Evolutionary conservation across 1,140 invertebrate species (phyloP), one percentile per base, ranked within the genome.

Genomic region (Drosophila mojavensis): DNA sequence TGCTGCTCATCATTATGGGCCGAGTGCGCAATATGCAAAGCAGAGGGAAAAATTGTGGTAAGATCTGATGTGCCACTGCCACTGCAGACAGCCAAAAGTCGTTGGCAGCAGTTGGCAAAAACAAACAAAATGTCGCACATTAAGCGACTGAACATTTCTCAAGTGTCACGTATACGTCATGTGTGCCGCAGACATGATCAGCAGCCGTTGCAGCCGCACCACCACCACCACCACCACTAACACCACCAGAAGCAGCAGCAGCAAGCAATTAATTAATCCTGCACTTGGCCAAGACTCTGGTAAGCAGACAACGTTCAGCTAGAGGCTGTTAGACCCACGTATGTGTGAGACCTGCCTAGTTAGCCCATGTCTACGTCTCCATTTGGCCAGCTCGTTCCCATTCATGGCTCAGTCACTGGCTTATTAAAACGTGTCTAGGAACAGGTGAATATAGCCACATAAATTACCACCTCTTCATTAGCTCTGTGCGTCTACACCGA

Each of bases 391-490:
- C 63, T 61, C 36, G 71, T 60, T 80, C 51, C 66, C 82, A 86
- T 86, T 85, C 81, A 86, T 88, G 63, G 66, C 70, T 76, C 61
- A 66, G 61, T 60, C 55, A 54, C 59, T 73, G 65, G 81, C 73
- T 78, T 86, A 86, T 88, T 86, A 84, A 89, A 89, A 84, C 71
- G 84, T 88, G 83, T 79, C 80, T 89, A 67, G 77, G 74, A 72
- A 78, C 85, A 89, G 84, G 84, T 89, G 84, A 85, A 90, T 88
- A 90, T 85, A 75, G 83, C 74, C 81, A 90, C 78, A 89, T 89
- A 89, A 89, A 89, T 89, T 89, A 89, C 85, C 86, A 90, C 85
- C 85, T 89, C 85, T 89, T 89, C 85, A 90, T 89, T 89, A 88
- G 80, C 62, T 47, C 60, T 62, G 75, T 65, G 70, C 75, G 60